phyloP scores from a whole-genome alignment of 2,888 invertebrate genomes.

The Clunio marinus region DNA sequence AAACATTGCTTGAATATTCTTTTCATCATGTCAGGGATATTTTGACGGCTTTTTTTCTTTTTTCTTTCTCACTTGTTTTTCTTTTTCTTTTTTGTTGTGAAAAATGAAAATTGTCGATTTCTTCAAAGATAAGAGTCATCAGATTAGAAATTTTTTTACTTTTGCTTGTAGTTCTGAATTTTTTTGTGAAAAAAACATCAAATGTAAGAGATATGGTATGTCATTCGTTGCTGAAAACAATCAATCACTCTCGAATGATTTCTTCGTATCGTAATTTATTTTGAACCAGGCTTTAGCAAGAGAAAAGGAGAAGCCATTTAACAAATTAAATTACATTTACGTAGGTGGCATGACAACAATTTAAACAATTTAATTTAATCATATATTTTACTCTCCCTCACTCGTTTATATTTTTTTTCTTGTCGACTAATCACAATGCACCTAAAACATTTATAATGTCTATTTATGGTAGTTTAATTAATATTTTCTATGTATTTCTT shows the following conservation, averaged over 20 bases:
- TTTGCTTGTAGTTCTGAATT: too few species aligned
- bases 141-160: too few species aligned
- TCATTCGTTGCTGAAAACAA: too few species aligned
- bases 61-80: neutral
- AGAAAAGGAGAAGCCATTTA: neutral
- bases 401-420: neutral
- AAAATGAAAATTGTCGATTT: too few species aligned
- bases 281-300: neutral
- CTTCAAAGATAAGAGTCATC: too few species aligned
- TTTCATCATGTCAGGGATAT: neutral
- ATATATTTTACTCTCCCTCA: too few species aligned
- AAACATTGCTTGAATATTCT: neutral
- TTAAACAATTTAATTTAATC: neutral
- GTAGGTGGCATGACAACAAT: neutral
- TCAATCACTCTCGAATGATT: too few species aligned
- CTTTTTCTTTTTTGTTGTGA: too few species aligned
- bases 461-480: slow-evolving; percentile 20
- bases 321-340: neutral
- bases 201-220: too few species aligned
- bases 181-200: too few species aligned
- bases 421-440: slow-evolving; percentile 25
- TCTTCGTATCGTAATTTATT: neutral
- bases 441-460: slow-evolving; percentile 35
- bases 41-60: neutral
- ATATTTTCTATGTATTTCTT: neutral